phyloP scores from a whole-genome alignment of 2,888 invertebrate species.

The Drosophila macrospina region DNA sequence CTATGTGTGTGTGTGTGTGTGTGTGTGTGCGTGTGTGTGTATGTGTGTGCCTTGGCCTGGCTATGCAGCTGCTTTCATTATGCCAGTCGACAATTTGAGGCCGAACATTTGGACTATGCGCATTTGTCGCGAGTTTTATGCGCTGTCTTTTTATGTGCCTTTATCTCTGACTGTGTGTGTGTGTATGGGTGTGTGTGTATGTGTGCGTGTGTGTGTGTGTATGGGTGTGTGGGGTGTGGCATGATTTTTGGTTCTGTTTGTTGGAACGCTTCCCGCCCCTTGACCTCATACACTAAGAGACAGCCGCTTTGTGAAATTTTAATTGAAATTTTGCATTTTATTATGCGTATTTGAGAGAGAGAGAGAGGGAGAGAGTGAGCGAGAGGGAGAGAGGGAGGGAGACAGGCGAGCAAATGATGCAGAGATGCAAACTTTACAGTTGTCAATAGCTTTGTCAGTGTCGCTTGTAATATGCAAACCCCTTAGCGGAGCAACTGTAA shows the following conservation, averaged over 20 bases:
- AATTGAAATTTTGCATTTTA: conserved; percentile 78
- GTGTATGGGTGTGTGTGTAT: not conserved
- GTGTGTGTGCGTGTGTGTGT: conserved; percentile 18
- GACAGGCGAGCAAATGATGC: conserved; percentile 35
- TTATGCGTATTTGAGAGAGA: conserved; percentile 60
- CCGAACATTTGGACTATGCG: conserved; percentile 56
- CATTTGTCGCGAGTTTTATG: conserved; percentile 63
- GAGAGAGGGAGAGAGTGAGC: conserved; percentile 11
- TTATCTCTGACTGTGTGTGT: not conserved
- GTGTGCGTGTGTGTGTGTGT: not conserved
- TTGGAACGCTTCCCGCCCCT: not conserved
- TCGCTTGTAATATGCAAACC: conserved; percentile 11
- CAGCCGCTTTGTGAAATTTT: conserved; percentile 71
- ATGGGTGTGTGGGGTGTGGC: conserved; percentile 2
- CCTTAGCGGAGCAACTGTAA: conserved; percentile 4
- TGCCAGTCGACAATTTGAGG: conserved; percentile 55
- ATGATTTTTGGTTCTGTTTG: conserved; percentile 39
- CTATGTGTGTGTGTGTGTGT: conserved; percentile 14
- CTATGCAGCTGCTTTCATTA: conserved; percentile 67
- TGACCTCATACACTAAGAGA: conserved; percentile 20
- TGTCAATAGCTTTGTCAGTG: conserved; percentile 74
- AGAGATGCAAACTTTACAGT: conserved; percentile 70
- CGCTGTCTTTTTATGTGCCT: conserved; percentile 39
- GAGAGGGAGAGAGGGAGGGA: not conserved
- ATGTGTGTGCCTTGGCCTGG: conserved; percentile 26